These are phyloP conservation scores for Nixonia krombeini DNA, from an alignment of 1,140 invertebrate genomes.

Conservation along the genomic window DNA sequence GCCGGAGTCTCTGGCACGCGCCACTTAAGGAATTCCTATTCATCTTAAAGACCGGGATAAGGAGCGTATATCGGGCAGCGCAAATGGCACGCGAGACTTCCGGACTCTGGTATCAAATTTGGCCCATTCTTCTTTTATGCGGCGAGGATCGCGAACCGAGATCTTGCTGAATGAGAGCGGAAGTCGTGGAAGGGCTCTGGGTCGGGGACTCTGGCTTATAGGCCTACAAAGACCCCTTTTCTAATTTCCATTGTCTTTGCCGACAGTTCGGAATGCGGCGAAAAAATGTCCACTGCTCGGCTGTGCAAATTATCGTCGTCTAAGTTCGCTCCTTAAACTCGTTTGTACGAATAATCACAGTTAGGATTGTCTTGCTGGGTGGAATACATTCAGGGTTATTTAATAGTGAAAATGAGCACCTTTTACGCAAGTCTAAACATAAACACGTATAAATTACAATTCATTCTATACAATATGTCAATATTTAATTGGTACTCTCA, in stretches of 20 bases:
- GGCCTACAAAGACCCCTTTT: slow-evolving; percentile 44
- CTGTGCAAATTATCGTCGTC: neutral
- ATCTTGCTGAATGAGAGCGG: slow-evolving; percentile 58
- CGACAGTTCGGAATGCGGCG: slow-evolving; percentile 22
- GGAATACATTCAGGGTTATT: too few relatives aligned
- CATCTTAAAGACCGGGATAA: slow-evolving; percentile 61
- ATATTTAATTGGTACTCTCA: too few relatives aligned
- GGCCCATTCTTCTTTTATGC: slow-evolving; percentile 55
- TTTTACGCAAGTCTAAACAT: too few relatives aligned
- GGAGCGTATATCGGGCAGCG: slow-evolving; percentile 58
- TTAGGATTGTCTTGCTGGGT: too few relatives aligned
- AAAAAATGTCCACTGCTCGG: slow-evolving; percentile 7
- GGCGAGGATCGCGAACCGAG: slow-evolving; percentile 40
- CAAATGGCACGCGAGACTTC: slow-evolving; percentile 70
- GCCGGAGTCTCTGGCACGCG: slow-evolving; percentile 57
- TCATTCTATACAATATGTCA: too few relatives aligned
- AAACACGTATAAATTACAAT: too few relatives aligned
- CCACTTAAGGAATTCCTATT: slow-evolving; percentile 59
- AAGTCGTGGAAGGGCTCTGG: slow-evolving; percentile 49
- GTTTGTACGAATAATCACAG: too few relatives aligned
- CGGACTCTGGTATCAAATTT: slow-evolving; percentile 59
- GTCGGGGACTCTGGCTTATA: slow-evolving; percentile 14
- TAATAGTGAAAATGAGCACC: too few relatives aligned
- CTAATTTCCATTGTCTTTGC: slow-evolving; percentile 50
- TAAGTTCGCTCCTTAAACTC: too few relatives aligned